Percentiles rank a stretch among this genome's conserved stretches.
Conservation (phyloP, 2,797 vertebrate species). For the Clarias pachynema region DNA sequence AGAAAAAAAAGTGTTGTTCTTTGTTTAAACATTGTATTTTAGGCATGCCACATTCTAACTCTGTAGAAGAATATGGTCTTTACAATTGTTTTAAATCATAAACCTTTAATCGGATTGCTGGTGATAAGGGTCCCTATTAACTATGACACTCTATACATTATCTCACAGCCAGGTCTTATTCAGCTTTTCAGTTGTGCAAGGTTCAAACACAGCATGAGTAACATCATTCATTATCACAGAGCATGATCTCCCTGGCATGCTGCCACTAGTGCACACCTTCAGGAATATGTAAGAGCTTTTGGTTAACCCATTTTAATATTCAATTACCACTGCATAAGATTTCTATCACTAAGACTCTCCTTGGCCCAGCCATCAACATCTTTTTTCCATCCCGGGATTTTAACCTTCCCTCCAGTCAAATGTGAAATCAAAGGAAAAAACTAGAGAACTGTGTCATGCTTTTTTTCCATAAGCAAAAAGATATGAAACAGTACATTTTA, state of each 20-base stretch:
- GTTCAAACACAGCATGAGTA: background rate
- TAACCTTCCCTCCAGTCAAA: no score
- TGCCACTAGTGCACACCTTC: slow-evolving; percentile 48
- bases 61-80: slow-evolving; percentile 20
- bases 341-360: slow-evolving; percentile 3
- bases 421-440: background rate
- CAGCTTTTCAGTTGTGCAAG: background rate
- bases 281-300: slow-evolving; percentile 35
- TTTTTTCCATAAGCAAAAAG: background rate
- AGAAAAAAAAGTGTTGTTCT: background rate
- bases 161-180: slow-evolving; percentile 27
- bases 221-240: slow-evolving; percentile 26
- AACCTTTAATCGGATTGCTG: background rate
- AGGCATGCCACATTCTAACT: background rate
- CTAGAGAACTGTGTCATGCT: background rate
- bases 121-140: slow-evolving; percentile 11
- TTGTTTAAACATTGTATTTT: background rate
- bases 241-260: slow-evolving; percentile 29
- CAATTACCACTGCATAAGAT: slow-evolving; percentile 29
- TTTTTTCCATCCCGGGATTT: background rate
- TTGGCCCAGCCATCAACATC: background rate
- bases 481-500: background rate
- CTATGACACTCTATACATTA: background rate
- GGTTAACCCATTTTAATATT: slow-evolving; percentile 44
- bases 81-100: slow-evolving; percentile 42